Evolutionary conservation across 2,888 invertebrate species (phyloP).

Genomic region (Tupiocoris notatus): DNA sequence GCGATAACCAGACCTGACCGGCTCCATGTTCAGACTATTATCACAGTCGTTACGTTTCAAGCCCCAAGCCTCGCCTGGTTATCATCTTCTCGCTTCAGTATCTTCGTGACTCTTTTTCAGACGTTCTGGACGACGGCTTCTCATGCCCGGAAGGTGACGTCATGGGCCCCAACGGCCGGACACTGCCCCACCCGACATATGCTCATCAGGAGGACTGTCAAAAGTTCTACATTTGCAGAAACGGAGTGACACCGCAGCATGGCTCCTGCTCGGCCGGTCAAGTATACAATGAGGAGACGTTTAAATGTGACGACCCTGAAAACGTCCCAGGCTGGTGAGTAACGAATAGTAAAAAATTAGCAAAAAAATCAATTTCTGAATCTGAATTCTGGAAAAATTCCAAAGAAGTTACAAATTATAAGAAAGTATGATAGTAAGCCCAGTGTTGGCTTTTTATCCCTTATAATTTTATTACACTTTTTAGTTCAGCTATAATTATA

Average conservation of each 20-base stretch:
- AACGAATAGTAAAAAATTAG: neutral
- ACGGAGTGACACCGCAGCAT: constrained; percentile 72
- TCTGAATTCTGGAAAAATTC: too few relatives aligned
- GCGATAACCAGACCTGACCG: too few relatives aligned
- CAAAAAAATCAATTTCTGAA: neutral
- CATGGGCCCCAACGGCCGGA: constrained; percentile 66
- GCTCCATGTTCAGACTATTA: too few relatives aligned
- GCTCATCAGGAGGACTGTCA: constrained; percentile 77
- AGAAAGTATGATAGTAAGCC: too few relatives aligned
- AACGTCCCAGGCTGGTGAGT: constrained; percentile 75
- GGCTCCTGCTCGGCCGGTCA: constrained; percentile 70
- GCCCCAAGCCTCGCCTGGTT: too few relatives aligned
- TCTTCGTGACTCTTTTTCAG: too few relatives aligned
- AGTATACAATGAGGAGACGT: constrained; percentile 75
- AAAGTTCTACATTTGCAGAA: constrained; percentile 79
- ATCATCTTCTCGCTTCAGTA: neutral
- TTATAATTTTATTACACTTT: too few relatives aligned
- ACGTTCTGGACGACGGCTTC: constrained; percentile 72
- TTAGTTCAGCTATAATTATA: too few relatives aligned
- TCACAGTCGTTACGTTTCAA: too few relatives aligned
- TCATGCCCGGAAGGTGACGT: constrained; percentile 70
- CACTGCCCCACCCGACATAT: constrained; percentile 73
- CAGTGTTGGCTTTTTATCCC: too few relatives aligned
- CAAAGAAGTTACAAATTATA: too few relatives aligned
- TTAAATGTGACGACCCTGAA: constrained; percentile 73